A percentile compares a stretch with the other conserved stretches of the same genome.
phyloP scores from a whole-genome alignment of 2,888 invertebrate genomes.

The Drosophila koepferae region DNA sequence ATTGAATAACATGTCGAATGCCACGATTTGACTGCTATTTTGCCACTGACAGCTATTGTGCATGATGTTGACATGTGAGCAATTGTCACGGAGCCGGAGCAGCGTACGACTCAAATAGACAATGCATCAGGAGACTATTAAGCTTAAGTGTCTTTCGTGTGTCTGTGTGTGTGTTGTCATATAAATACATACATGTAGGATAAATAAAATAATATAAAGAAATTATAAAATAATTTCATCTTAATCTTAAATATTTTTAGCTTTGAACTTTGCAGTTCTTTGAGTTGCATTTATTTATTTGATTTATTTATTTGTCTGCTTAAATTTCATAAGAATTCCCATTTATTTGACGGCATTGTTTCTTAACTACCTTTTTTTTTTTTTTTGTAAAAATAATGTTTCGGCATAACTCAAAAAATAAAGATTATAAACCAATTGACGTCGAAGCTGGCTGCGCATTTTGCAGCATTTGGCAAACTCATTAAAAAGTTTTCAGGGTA shows the following conservation, averaged over 20 bases:
- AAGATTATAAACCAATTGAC: conserved; percentile 35
- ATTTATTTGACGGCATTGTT: background rate
- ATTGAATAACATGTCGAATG: conserved; percentile 49
- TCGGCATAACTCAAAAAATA: conserved; percentile 29
- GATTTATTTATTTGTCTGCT: background rate
- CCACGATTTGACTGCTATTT: conserved; percentile 22
- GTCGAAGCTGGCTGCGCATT: conserved; percentile 39
- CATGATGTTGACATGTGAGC: conserved; percentile 55
- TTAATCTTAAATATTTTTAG: too few species aligned
- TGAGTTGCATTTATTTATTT: background rate
- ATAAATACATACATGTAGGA: too few species aligned
- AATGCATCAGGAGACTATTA: conserved; percentile 1
- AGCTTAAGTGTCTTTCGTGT: background rate
- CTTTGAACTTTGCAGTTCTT: too few species aligned
- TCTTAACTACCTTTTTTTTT: background rate
- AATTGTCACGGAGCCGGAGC: conserved; percentile 21
- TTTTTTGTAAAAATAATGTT: conserved; percentile 6
- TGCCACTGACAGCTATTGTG: conserved; percentile 58
- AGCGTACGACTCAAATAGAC: background rate
- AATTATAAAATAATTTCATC: too few species aligned
- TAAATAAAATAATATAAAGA: too few species aligned
- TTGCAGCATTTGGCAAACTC: conserved; percentile 78
- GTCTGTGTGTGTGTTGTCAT: background rate
- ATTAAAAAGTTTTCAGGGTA: conserved; percentile 75
- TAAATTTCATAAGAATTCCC: background rate